Evolutionary conservation across 2,797 vertebrate genomes (phyloP), one percentile per base, ranked within the genome.

Genomic region (Chrosomus eos): DNA sequence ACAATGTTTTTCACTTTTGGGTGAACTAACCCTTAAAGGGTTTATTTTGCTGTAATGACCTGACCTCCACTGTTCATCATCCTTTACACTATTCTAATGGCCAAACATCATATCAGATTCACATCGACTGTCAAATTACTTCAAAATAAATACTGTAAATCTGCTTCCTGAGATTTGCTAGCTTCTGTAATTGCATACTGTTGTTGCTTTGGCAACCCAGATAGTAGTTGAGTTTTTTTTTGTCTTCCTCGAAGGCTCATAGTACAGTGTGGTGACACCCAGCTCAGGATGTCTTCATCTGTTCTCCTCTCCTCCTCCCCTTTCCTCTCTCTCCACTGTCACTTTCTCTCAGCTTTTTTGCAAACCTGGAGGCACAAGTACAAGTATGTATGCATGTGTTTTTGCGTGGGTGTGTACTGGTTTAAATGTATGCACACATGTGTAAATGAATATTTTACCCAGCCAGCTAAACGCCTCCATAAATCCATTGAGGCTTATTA

Each of bases 101-200:
- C 2, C 2, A 0, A 62, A 28, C n/a, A 28, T 62, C 4, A 43
- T 14, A 72, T 60, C 7, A 72, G 13, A 81, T n/a, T 81, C n/a
- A 60, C 89, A 51, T 3, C 21, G 28, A 87, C 86, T 43, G 92
- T 90, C 33, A 48, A 38, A 66, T 36, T 11, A 67, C 38, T 40
- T 64, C 11, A 33, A 43, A 62, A 45, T 31, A 13, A 80, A 77
- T 60, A 51, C 73, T 55, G 73, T 36, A 55, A 36, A 55, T 33
- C 28, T 55, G 33, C 31, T 36, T n/a, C 28, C 23, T 67, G n/a
- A 64, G 16, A 38, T 38, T 43, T 43, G 18, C 48, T 11, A 31
- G 31, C 55, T 28, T n/a, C 40, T 66, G 26, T 68, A 67, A 53
- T 28, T 16, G 36, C 21, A 28, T 48, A 3, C 40, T 31, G 19